Evolutionary conservation across 2,797 vertebrate genomes (phyloP), one percentile per base, ranked within the genome.

Genomic region (Sebastes steindachneri): DNA sequence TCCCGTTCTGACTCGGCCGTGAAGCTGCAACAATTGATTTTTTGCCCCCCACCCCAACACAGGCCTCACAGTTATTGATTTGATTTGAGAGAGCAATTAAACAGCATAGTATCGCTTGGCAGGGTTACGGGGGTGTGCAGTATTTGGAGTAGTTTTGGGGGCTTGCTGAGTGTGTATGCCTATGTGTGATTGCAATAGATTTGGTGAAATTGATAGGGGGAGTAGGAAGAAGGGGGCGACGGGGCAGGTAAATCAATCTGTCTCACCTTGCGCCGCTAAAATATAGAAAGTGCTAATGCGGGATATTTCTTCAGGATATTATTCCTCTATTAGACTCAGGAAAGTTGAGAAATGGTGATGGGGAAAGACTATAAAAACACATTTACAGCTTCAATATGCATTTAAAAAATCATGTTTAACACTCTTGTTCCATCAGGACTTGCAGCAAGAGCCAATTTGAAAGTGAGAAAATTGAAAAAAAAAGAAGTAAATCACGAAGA

Each of bases 1-100:
- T 99, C 97, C 89, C 88, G 95, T 90, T 99, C 98, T 1, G 97
- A 97, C 87, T 99, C 98, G 2, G 97, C 96, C 88, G 96, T 96
- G 94, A 99, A 99, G 95, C 98, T 99, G 96, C 92, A 97, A 97
- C 87, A 94, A 97, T 96, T 84, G 94, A 95, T 90, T 89, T 81
- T 92, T 86, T 86, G 41, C n/a, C 57, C 77, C 75, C 77, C 60
- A 35, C 67, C 77, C 84, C 62, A 72, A 85, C 88, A 87, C 75
- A 94, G 73, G 79, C 74, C 86, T 87, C 80, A 83, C 82, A 82
- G 88, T 96, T 96, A 97, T 94, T 85, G 94, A 97, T 96, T 95
- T 94, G 88, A 95, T 94, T 96, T 95, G 92, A 96, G 93, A 91
- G 94, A 93, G 90, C 94, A 96, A 96, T 96, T 96, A 96, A 96